phyloP scores from a whole-genome alignment of 2,113 vertebrate genomes.

The Silurus asotus region DNA sequence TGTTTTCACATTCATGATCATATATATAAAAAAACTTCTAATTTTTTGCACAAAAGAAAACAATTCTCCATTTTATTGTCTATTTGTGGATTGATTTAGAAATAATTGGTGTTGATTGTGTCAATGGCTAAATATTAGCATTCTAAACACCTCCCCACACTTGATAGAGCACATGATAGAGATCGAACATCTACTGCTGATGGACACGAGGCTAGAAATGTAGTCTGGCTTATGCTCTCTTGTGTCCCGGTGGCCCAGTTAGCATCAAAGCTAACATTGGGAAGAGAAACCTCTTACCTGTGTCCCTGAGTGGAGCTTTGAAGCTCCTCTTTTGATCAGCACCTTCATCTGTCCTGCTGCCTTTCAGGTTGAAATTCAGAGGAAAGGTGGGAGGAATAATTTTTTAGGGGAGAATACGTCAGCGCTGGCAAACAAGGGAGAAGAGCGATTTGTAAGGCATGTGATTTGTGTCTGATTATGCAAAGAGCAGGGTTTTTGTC shows the following conservation, averaged over 20 bases:
- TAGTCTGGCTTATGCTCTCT: conserved; percentile 51
- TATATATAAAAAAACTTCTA: background rate
- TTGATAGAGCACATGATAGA: background rate
- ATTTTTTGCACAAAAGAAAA: background rate
- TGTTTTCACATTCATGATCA: background rate
- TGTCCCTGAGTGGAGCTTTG: conserved; percentile 65
- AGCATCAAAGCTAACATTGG: conserved; percentile 64
- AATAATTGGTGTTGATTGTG: background rate
- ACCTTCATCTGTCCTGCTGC: conserved; percentile 55
- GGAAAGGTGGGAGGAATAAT: conserved; percentile 27
- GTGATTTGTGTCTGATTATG: conserved; percentile 46
- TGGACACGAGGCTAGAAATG: conserved; percentile 44
- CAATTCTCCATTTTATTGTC: background rate
- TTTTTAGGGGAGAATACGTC: conserved; percentile 3
- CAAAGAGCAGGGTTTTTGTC: conserved; percentile 22
- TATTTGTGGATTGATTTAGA: background rate
- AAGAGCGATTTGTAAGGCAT: conserved; percentile 16
- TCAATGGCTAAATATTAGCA: background rate
- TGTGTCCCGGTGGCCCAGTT: conserved; percentile 56
- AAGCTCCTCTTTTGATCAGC: conserved; percentile 75
- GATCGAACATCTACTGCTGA: conserved; percentile 38
- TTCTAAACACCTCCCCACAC: background rate
- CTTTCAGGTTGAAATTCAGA: conserved; percentile 40
- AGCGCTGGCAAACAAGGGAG: conserved; percentile 9
- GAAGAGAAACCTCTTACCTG: conserved; percentile 53